Base-by-base conservation (phyloP, 2,113 vertebrate genomes). In the Mixornis gularis region DNA sequence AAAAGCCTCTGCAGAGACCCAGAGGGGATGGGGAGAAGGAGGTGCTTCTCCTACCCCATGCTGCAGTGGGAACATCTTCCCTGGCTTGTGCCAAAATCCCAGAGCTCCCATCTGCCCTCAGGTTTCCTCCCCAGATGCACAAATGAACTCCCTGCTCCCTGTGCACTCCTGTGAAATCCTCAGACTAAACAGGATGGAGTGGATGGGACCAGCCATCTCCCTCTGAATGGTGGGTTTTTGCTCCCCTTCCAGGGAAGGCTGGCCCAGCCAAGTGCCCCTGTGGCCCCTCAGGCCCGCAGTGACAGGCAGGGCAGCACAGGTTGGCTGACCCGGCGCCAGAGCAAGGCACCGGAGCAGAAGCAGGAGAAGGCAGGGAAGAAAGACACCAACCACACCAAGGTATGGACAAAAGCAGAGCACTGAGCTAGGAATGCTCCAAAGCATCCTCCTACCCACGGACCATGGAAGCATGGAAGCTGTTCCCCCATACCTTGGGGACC, bases 231-330 rank as follows among this genome's bases (percentile, higher is more conserved):
- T 78, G 77, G 6, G 14, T 76, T 65, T 89, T 22, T 68, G 24
- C 44, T 70, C 19, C 44, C 17, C 7, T 63, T 38, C 13, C 89
- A 98, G 97, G 97, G 95, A 40, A 96, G 69, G 46, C 85, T 97
- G 94, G 97, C 95, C 79, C 96, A 94, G 85, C 97, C 94, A 0
- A 96, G 97, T 0, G 12, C 36, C 0, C 81, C 92, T 0, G 55
- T 29, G 2, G 96, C 59, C 1, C 49, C 85, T 0, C 92, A 17
- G 46, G 40, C 70, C 64, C 60, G 69, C 22, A 25, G 92, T 3
- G 88, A 83, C 3, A 69, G 85, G 62, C 83, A 78, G 74, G 92
- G 92, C 22, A 79, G 87, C 5, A 4, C 40, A 0, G 51, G 90
- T 41, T 96, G 95, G 96, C 78, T 93, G 63, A 93, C 91, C 66